Evolutionary conservation across 2,888 invertebrate species (phyloP).

Genomic region (Cecidostiba fungosa): DNA sequence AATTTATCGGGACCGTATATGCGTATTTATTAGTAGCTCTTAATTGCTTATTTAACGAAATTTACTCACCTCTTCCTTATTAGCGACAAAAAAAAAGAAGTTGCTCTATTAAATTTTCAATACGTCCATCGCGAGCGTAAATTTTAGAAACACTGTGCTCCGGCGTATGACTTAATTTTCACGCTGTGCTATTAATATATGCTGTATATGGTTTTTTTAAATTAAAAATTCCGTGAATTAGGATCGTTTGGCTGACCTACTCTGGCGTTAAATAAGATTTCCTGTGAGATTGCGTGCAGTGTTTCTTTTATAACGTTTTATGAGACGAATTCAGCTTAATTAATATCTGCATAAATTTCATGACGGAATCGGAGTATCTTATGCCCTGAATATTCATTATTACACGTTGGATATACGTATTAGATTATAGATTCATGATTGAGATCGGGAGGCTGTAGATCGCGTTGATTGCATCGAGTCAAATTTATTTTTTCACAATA

Average conservation of each 20-base stretch:
- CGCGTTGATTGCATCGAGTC: background rate
- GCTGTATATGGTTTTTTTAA: background rate
- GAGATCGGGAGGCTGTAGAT: background rate
- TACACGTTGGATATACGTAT: too few species aligned
- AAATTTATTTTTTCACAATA: background rate
- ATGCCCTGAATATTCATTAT: background rate
- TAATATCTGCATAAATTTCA: background rate
- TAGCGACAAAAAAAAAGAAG: conserved; percentile 5
- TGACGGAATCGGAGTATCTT: background rate
- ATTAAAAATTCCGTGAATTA: background rate
- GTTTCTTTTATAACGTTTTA: background rate
- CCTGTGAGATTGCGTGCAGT: background rate
- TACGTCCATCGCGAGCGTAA: background rate
- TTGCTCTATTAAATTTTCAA: background rate
- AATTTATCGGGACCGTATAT: background rate
- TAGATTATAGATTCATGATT: background rate
- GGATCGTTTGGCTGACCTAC: background rate
- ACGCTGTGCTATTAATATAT: background rate
- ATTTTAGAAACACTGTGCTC: conserved; percentile 14
- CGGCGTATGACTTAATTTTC: background rate
- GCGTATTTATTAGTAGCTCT: conserved; percentile 9
- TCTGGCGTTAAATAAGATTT: conserved; percentile 7
- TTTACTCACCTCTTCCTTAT: conserved; percentile 43
- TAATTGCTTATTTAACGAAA: conserved; percentile 37
- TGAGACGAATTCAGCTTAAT: background rate